A percentile compares a stretch with the other conserved stretches of the same genome.
Conservation (phyloP, 2,797 vertebrate genomes). For the Scyliorhinus canicula region DNA sequence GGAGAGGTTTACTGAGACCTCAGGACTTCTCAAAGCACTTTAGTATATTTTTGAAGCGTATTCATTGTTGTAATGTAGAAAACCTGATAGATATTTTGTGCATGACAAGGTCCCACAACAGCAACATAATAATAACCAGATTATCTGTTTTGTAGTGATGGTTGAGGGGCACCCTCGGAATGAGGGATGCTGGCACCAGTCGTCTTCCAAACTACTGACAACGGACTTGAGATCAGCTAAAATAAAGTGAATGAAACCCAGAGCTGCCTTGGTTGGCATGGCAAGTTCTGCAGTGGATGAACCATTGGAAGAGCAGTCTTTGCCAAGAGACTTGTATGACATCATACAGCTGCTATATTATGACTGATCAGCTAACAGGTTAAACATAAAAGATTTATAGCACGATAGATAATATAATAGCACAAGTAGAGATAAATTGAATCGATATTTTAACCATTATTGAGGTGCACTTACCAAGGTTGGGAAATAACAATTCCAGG, state of each 20-base stretch:
- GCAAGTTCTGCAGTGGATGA: neutral
- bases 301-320: neutral
- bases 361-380: neutral
- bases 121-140: too few relatives aligned
- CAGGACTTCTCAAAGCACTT: neutral
- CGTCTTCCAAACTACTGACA: too few relatives aligned
- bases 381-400: neutral
- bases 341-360: neutral
- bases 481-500: neutral
- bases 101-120: neutral
- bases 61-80: neutral
- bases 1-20: too few relatives aligned
- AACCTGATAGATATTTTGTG: too few relatives aligned
- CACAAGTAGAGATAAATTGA: neutral
- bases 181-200: too few relatives aligned
- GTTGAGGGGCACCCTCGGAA: too few relatives aligned
- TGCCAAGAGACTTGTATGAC: neutral
- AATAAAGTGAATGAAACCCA: too few relatives aligned
- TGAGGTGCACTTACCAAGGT: neutral
- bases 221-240: too few relatives aligned
- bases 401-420: neutral
- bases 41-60: neutral
- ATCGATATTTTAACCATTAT: neutral
- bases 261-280: too few relatives aligned
- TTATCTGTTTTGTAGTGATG: too few relatives aligned